These are phyloP conservation scores for Xylota segnis DNA, from an alignment of 2,888 invertebrate genomes.

Conservation along the genomic window DNA sequence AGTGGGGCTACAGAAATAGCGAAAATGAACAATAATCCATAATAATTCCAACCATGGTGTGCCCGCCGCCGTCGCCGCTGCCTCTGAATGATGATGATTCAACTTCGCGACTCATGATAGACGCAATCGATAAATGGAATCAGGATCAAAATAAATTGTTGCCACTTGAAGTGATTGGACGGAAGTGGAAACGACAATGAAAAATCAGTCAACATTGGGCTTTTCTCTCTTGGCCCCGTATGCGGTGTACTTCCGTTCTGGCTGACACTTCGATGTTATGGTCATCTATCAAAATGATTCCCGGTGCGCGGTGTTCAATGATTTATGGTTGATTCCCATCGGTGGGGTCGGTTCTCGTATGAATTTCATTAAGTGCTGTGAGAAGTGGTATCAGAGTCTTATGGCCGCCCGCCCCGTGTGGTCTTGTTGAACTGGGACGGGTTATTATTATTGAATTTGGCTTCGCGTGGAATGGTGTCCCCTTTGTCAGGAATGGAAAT, in stretches of 20 bases:
- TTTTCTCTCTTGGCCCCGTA: not conserved
- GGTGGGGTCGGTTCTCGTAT: not conserved
- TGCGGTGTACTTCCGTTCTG: slow-evolving; percentile 1
- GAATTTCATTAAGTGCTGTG: slow-evolving; percentile 15
- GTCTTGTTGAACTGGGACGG: not conserved
- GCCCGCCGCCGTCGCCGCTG: not conserved
- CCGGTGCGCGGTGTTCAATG: slow-evolving; percentile 5
- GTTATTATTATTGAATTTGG: not conserved
- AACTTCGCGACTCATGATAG: slow-evolving; percentile 16
- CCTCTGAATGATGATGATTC: slow-evolving; percentile 25
- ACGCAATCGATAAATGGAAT: slow-evolving; percentile 48
- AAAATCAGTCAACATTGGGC: slow-evolving; percentile 11
- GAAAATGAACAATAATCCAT: slow-evolving; percentile 30
- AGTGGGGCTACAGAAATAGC: not conserved
- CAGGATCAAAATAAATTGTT: slow-evolving; percentile 51
- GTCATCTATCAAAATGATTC: slow-evolving; percentile 11
- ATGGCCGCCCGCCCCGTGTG: too few species aligned
- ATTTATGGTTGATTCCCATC: slow-evolving; percentile 1
- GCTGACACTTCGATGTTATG: slow-evolving; percentile 15
- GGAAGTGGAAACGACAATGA: slow-evolving; percentile 37
- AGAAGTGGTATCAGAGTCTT: not conserved
- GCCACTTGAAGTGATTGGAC: slow-evolving; percentile 44
- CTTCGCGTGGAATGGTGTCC: not conserved
- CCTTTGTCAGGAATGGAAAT: not conserved
- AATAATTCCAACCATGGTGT: slow-evolving; percentile 21